Conservation (phyloP, 2,113 vertebrate genomes). For the Trichechus manatus region DNA sequence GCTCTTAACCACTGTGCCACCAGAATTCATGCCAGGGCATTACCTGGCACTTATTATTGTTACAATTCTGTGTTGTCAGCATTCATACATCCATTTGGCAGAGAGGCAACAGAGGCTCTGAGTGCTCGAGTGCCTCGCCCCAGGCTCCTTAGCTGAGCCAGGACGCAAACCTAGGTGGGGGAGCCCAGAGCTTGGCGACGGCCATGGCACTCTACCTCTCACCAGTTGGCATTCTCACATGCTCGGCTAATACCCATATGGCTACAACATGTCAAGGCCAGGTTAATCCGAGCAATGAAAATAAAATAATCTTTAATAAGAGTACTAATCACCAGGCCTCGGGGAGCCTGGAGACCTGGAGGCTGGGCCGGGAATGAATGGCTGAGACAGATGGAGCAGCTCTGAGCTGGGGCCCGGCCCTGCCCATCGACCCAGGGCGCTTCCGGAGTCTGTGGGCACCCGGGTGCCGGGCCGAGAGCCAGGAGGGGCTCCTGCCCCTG, state of each 20-base stretch:
- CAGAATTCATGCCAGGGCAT: background rate
- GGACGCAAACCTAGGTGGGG: background rate
- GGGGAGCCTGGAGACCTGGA: conserved; percentile 70
- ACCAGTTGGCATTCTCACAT: background rate
- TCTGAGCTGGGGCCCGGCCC: conserved; percentile 54
- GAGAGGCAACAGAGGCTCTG: background rate
- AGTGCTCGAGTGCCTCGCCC: background rate
- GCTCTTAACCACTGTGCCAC: too few relatives aligned
- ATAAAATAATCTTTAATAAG: conserved; percentile 85
- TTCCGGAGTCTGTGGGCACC: conserved; percentile 47
- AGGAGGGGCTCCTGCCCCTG: conserved; percentile 65
- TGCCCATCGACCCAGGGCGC: background rate
- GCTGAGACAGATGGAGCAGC: conserved; percentile 78
- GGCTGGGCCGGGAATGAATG: conserved; percentile 71
- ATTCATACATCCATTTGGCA: background rate
- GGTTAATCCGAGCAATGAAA: conserved; percentile 81
- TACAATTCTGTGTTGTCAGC: fast-evolving
- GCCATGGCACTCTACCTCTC: background rate
- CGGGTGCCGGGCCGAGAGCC: background rate
- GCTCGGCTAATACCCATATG: conserved; percentile 70
- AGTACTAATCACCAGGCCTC: conserved; percentile 84
- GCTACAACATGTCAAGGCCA: conserved; percentile 75
- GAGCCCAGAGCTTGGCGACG: background rate
- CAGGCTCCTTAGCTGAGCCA: background rate
- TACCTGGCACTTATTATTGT: too few relatives aligned